Base-by-base conservation (phyloP, 2,888 invertebrate species). In the Helicoverpa assulta region DNA sequence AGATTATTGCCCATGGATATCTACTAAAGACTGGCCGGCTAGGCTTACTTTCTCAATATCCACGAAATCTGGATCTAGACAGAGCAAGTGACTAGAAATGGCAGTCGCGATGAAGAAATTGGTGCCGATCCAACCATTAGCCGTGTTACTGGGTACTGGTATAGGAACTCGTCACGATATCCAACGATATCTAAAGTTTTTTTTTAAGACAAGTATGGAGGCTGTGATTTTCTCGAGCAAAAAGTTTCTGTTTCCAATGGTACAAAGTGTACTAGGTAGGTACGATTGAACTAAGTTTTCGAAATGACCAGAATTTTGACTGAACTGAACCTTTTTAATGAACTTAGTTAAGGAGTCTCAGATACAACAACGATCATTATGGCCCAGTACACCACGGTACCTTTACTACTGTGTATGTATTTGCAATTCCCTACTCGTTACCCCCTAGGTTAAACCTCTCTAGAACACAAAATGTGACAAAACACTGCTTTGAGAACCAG, bases 11-110 rank as follows among this genome's bases (percentile, higher is more conserved):
- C 4, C 4, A 21, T 21, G 4, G 26, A 26, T 3, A 26, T 26
- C 26, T 26, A 26, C 26, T 4, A 26, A 3, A 26, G 26, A 26
- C 26, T 26, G 2, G 26, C 26, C 26, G 26, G 26, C 4, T 26
- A 26, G 26, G 70, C 72, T 66, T 26, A 83, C 89, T 89, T 89
- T 89, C 89, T 78, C 85, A 55, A 78, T 51, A 54, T 59, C 65
- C 59, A 50, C 54, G 47, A 54, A 40, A 75, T 72, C 70, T 75
- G 73, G 84, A 86, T 85, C 84, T 82, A 79, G 85, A 84, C 21
- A 18, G 40, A 79, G 73, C 73, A 55, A 68, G 63, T 67, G 56
- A 19, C 78, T 74, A 60, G 67, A 65, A 73, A 78, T 80, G 79
- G 81, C 80, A 60, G 57, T 47, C 51, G 52, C 55, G 62, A 73